Percentiles rank a stretch among this genome's conserved stretches.
These are phyloP conservation scores for Crypturellus undulatus DNA, from an alignment of 2,113 vertebrate genomes.

Conservation along the genomic window DNA sequence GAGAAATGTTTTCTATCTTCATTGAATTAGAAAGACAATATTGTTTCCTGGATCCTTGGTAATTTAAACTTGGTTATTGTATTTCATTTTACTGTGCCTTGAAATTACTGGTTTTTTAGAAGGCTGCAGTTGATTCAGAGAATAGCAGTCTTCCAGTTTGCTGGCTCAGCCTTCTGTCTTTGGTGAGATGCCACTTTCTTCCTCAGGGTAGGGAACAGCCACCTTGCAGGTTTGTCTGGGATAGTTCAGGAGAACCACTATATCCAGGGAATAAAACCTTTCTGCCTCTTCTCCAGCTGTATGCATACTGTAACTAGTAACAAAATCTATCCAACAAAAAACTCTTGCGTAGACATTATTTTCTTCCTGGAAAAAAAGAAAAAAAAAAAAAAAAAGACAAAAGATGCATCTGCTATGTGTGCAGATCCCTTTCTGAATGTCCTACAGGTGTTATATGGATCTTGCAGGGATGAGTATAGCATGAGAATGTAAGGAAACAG, in stretches of 20 bases:
- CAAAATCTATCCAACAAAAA: background rate
- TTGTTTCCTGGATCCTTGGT: background rate
- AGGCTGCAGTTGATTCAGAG: background rate
- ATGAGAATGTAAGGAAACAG: background rate
- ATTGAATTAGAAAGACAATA: background rate
- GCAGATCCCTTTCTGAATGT: background rate
- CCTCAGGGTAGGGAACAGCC: background rate
- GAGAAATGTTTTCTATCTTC: background rate
- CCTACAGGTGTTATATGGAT: background rate
- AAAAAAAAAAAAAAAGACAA: too few relatives aligned
- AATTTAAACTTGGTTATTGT: background rate
- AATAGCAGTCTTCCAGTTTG: background rate
- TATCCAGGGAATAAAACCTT: background rate
- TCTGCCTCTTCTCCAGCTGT: background rate
- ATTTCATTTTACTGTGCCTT: background rate
- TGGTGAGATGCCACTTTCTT: background rate
- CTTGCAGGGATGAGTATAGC: background rate
- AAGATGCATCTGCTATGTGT: background rate
- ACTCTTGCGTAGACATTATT: background rate
- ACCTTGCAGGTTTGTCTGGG: background rate
- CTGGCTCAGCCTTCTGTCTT: background rate
- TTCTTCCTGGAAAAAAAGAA: background rate
- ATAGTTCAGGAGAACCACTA: background rate
- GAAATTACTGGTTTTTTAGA: background rate
- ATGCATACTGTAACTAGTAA: background rate